These are phyloP conservation scores for Pelodiscus sinensis DNA, from an alignment of 2,113 vertebrate species.

Conservation along the genomic window DNA sequence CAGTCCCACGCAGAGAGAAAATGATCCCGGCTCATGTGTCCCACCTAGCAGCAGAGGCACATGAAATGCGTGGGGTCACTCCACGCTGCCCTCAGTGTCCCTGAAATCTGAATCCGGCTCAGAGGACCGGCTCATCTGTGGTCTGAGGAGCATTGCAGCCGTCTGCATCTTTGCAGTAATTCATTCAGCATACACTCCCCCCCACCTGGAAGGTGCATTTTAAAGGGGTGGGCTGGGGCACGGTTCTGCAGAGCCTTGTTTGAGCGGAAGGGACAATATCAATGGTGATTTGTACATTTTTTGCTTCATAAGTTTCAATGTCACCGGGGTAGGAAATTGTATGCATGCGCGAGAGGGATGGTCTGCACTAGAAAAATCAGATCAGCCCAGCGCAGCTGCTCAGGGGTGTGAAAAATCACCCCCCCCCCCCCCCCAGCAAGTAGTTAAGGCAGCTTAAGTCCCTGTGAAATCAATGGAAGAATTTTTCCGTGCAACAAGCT, in stretches of 20 bases:
- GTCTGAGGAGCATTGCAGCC: not conserved
- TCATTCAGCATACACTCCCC: not conserved
- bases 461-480: not conserved
- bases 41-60: accelerated
- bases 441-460: not conserved
- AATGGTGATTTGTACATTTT: not conserved
- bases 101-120: not conserved
- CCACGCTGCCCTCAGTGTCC: not conserved
- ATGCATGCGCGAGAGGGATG: not conserved
- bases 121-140: not conserved
- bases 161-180: not conserved
- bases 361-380: not conserved
- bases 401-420: not conserved
- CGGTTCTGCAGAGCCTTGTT: no score
- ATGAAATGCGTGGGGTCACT: accelerated
- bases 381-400: not conserved
- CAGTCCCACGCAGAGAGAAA: not conserved
- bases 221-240: not conserved
- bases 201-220: not conserved
- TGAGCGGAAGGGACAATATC: not conserved
- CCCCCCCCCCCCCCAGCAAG: not conserved
- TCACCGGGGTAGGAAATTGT: not conserved
- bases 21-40: accelerated
- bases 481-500: not conserved
- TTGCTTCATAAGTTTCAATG: not conserved